These are phyloP conservation scores for Otolemur crassicaudatus DNA, from an alignment of 2,797 vertebrate species.

Conservation along the genomic window DNA sequence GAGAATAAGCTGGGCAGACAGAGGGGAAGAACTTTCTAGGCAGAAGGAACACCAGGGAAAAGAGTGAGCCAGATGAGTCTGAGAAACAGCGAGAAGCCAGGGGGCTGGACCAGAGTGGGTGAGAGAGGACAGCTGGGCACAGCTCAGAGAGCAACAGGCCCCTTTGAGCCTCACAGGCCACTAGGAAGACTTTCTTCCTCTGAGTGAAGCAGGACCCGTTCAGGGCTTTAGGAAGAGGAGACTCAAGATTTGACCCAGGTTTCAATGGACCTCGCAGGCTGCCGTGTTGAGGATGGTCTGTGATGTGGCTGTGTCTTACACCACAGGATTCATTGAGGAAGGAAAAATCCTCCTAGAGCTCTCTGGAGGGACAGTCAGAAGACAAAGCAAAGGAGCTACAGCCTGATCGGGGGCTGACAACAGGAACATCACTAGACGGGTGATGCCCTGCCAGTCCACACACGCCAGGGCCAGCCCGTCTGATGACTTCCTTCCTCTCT, in stretches of 20 bases:
- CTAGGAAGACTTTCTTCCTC: background rate
- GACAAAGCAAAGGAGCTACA: background rate
- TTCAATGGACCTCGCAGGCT: background rate
- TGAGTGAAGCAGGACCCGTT: background rate
- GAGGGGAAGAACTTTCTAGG: background rate
- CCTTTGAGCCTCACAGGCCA: background rate
- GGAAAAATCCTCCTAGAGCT: background rate
- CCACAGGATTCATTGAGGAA: background rate
- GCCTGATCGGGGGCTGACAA: background rate
- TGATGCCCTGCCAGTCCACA: background rate
- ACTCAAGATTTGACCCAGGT: background rate
- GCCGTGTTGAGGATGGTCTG: background rate
- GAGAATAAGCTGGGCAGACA: background rate
- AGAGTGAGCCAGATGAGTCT: background rate
- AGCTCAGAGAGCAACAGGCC: background rate
- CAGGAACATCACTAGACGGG: background rate
- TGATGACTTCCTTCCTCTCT: slow-evolving; percentile 55
- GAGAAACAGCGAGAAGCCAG: background rate
- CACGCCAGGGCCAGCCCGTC: background rate
- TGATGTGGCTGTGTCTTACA: background rate
- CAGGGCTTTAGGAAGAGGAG: background rate
- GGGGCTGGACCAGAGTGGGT: background rate
- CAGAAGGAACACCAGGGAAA: background rate
- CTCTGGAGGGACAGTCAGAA: background rate
- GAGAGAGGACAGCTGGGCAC: fast-evolving